These are phyloP conservation scores for Hippoglossus hippoglossus DNA, from an alignment of 2,797 vertebrate species.

Conservation along the genomic window DNA sequence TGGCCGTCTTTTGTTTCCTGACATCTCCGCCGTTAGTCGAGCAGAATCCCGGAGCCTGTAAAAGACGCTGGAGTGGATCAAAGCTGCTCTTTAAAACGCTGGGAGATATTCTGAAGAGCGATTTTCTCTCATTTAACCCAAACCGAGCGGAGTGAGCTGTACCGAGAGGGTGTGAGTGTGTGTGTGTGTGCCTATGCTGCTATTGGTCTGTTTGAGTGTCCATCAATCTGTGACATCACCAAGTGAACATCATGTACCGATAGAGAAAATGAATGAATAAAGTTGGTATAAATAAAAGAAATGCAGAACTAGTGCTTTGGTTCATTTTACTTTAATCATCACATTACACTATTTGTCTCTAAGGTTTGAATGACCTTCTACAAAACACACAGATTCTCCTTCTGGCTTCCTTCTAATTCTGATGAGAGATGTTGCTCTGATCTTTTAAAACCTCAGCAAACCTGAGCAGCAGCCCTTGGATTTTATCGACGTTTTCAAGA, in stretches of 20 bases:
- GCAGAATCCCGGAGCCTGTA: constrained; percentile 9
- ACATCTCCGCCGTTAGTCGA: constrained; percentile 11
- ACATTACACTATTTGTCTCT: not conserved
- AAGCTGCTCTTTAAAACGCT: constrained; percentile 41
- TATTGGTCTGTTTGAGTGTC: constrained; percentile 55
- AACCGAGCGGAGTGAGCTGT: not conserved
- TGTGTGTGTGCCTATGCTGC: constrained; percentile 68
- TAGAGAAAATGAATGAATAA: constrained; percentile 43
- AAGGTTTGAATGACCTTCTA: no score
- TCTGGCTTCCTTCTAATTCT: no score
- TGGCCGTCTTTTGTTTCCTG: constrained; percentile 20
- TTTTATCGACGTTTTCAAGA: no score
- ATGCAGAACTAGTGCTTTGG: not conserved
- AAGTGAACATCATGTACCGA: constrained; percentile 54
- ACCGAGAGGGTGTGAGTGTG: constrained; percentile 19
- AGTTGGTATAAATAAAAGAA: constrained; percentile 60
- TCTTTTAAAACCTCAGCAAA: no score
- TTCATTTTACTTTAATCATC: not conserved
- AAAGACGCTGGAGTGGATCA: constrained; percentile 7
- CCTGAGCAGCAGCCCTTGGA: no score
- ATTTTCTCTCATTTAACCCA: not conserved
- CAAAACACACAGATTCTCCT: no score
- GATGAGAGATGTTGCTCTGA: no score
- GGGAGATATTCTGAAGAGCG: constrained; percentile 8
- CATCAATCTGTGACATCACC: constrained; percentile 39